A percentile compares a stretch with the other conserved stretches of the same genome.
Conservation (phyloP, 2,888 invertebrate genomes). For the Xylocampa areola region DNA sequence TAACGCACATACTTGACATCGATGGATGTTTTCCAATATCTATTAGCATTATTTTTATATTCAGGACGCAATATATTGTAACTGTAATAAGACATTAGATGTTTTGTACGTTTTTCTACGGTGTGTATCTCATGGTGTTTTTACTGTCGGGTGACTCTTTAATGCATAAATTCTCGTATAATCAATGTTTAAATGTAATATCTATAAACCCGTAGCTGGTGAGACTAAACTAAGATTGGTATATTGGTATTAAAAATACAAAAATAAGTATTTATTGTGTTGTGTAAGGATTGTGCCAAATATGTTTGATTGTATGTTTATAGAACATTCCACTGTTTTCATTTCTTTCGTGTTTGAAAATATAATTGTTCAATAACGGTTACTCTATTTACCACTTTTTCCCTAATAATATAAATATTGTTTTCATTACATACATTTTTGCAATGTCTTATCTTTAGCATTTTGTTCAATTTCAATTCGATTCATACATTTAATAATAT, state of each 20-base stretch:
- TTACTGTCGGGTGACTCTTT: constrained; percentile 1
- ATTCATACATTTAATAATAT: constrained; percentile 14
- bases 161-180: constrained; percentile 24
- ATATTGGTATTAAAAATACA: constrained; percentile 22
- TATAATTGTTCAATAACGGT: constrained; percentile 8
- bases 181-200: constrained; percentile 14
- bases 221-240: constrained; percentile 9
- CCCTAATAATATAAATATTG: neutral
- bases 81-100: constrained; percentile 26
- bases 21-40: constrained; percentile 21
- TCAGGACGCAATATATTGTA: constrained; percentile 17
- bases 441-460: constrained; percentile 26
- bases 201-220: constrained; percentile 3
- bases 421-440: neutral
- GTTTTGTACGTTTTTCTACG: constrained; percentile 55
- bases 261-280: constrained; percentile 27
- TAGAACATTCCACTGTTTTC: constrained; percentile 41
- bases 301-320: constrained; percentile 16
- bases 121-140: constrained; percentile 13
- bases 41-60: constrained; percentile 9
- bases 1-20: constrained; percentile 25
- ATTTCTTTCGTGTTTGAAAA: neutral
- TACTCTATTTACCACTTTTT: neutral
- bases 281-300: constrained; percentile 48
- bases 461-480: constrained; percentile 20